Conservation (phyloP, 2,113 vertebrate species). For the Corydoras maculifer region DNA sequence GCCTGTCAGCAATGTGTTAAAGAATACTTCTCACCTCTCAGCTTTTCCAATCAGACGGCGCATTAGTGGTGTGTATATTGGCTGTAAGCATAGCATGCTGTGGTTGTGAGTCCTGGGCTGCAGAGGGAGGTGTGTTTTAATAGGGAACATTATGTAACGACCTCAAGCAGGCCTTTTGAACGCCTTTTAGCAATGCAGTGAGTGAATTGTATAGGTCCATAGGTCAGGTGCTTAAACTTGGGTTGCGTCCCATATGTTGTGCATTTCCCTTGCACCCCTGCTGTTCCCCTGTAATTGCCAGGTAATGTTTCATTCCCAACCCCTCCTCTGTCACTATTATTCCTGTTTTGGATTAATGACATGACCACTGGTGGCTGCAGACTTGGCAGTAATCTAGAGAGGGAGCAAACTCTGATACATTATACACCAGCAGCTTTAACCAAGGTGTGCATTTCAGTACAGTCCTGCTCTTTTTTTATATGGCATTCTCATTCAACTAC, state of each 20-base stretch:
- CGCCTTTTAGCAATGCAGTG: slow-evolving; percentile 53
- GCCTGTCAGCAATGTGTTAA: slow-evolving; percentile 54
- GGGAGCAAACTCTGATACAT: slow-evolving; percentile 62
- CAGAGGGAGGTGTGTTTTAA: slow-evolving; percentile 29
- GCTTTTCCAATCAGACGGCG: slow-evolving; percentile 58
- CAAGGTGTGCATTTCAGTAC: slow-evolving; percentile 71
- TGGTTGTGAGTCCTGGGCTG: slow-evolving; percentile 46
- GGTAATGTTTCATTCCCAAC: slow-evolving; percentile 61
- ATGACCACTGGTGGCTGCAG: slow-evolving; percentile 44
- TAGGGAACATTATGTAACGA: slow-evolving; percentile 60
- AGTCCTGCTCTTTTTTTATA: slow-evolving; percentile 37
- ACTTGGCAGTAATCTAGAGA: slow-evolving; percentile 56
- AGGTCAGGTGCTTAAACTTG: slow-evolving; percentile 58
- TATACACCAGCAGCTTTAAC: slow-evolving; percentile 67
- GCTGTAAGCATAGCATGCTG: slow-evolving; percentile 43
- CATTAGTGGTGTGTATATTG: slow-evolving; percentile 60
- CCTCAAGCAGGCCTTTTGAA: slow-evolving; percentile 49
- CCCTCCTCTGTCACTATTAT: slow-evolving; percentile 40
- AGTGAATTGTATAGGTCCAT: slow-evolving; percentile 44
- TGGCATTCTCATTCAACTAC: slow-evolving; percentile 47
- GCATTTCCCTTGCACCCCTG: slow-evolving; percentile 47
- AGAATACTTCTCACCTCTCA: slow-evolving; percentile 49
- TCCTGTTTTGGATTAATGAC: slow-evolving; percentile 56
- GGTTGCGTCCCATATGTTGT: slow-evolving; percentile 65
- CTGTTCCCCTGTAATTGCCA: slow-evolving; percentile 59